Evolutionary conservation across 1,140 invertebrate genomes (phyloP).

Genomic region (Caenorhabditis tropicalis): DNA sequence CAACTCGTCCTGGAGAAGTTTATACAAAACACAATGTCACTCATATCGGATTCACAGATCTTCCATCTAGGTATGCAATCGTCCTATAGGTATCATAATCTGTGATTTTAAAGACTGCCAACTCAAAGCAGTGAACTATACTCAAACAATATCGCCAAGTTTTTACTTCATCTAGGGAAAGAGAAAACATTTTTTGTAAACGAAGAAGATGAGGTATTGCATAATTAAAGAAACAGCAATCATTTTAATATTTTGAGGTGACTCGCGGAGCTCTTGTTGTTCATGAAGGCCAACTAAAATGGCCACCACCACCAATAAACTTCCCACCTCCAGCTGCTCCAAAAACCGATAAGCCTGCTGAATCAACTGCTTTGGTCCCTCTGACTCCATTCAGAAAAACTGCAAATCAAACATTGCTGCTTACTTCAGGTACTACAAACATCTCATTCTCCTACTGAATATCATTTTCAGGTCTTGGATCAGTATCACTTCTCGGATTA

Average conservation of each 20-base stretch:
- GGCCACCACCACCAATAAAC: slow-evolving; percentile 78
- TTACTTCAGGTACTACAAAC: background rate
- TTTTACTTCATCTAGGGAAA: slow-evolving; percentile 81
- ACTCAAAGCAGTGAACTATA: slow-evolving; percentile 86
- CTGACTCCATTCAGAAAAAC: slow-evolving; percentile 50
- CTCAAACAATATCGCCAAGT: slow-evolving; percentile 88
- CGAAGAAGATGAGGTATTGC: slow-evolving; percentile 53
- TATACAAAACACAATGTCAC: slow-evolving; percentile 81
- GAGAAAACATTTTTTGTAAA: slow-evolving; percentile 51
- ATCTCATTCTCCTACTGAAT: background rate
- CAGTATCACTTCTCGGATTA: slow-evolving; percentile 79
- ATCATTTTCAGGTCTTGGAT: slow-evolving; percentile 76
- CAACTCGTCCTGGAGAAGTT: slow-evolving; percentile 82
- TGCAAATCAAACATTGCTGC: slow-evolving; percentile 5
- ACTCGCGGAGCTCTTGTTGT: slow-evolving; percentile 83
- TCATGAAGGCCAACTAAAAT: slow-evolving; percentile 80
- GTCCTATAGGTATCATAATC: background rate
- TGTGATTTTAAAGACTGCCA: slow-evolving; percentile 78
- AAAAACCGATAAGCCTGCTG: slow-evolving; percentile 35
- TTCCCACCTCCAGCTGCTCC: slow-evolving; percentile 73
- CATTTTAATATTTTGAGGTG: slow-evolving; percentile 78
- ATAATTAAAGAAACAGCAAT: background rate
- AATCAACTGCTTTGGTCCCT: slow-evolving; percentile 54
- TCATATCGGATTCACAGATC: slow-evolving; percentile 84
- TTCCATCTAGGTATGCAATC: slow-evolving; percentile 77